phyloP scores from a whole-genome alignment of 2,113 vertebrate genomes.

The Peromyscus maniculatus region DNA sequence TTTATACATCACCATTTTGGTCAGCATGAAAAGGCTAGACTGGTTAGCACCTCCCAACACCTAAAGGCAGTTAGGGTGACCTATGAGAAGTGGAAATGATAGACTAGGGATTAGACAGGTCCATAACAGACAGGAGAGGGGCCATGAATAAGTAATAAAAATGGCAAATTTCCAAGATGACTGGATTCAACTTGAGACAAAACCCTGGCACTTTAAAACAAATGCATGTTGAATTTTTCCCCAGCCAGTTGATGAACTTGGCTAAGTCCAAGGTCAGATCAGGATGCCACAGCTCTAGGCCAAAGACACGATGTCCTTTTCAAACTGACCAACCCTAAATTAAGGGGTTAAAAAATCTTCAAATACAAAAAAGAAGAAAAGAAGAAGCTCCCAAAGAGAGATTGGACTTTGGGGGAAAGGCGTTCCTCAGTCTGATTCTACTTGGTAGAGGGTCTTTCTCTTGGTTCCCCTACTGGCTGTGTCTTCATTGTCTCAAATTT shows the following conservation, averaged over 20 bases:
- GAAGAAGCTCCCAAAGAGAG: background rate
- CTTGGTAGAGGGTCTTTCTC: background rate
- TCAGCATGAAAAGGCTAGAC: background rate
- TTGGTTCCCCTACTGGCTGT: background rate
- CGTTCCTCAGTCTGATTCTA: background rate
- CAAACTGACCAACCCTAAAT: background rate
- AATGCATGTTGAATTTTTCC: background rate
- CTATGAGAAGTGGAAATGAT: background rate
- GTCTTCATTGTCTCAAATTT: background rate
- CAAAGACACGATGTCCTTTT: background rate
- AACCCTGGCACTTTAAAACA: background rate
- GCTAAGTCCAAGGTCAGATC: background rate
- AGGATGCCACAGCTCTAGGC: background rate
- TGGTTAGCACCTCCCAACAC: background rate
- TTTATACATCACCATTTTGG: background rate
- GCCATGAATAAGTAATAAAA: background rate
- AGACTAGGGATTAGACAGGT: background rate
- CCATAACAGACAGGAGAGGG: background rate
- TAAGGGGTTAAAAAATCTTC: background rate
- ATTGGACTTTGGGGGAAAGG: background rate
- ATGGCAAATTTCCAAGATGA: background rate
- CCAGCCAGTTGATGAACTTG: background rate
- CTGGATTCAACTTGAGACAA: background rate
- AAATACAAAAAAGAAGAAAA: background rate
- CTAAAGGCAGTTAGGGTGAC: background rate